phyloP scores from a whole-genome alignment of 2,888 invertebrate species.

The Lasius fuliginosus region DNA sequence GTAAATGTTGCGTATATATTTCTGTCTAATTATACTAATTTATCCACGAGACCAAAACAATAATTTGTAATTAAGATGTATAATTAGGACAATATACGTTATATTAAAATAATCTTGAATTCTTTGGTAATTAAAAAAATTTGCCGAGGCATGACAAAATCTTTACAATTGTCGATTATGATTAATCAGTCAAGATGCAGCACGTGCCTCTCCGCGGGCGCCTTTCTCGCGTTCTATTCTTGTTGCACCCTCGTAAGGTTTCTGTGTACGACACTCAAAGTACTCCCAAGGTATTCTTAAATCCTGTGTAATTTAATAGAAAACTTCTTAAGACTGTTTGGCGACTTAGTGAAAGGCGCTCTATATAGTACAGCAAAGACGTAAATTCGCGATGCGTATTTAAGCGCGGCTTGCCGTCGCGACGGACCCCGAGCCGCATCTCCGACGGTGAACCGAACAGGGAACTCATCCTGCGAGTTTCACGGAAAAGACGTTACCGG shows the following conservation, averaged over 20 bases:
- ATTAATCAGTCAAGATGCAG: background rate
- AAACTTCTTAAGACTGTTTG: slow-evolving; percentile 85
- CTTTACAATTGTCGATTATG: background rate
- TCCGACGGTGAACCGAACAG: slow-evolving; percentile 79
- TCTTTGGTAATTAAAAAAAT: background rate
- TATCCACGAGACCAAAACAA: background rate
- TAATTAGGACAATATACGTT: background rate
- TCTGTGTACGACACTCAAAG: slow-evolving; percentile 81
- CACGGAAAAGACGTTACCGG: slow-evolving; percentile 65
- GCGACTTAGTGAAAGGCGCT: slow-evolving; percentile 79
- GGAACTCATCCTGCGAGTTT: slow-evolving; percentile 75
- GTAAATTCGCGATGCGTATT: slow-evolving; percentile 79
- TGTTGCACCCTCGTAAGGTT: slow-evolving; percentile 80
- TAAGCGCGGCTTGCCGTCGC: slow-evolving; percentile 76
- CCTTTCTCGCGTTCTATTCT: slow-evolving; percentile 67
- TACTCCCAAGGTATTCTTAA: slow-evolving; percentile 84
- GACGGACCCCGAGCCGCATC: slow-evolving; percentile 81
- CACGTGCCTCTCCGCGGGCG: slow-evolving; percentile 23
- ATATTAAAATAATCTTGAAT: background rate
- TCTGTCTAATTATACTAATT: background rate
- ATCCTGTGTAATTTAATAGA: slow-evolving; percentile 85
- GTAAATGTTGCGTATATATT: background rate
- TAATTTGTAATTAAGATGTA: background rate
- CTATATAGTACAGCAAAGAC: slow-evolving; percentile 66
- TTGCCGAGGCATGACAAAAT: background rate